Base-by-base conservation (phyloP, 2,797 vertebrate species). In the Lophotriccus pileatus region DNA sequence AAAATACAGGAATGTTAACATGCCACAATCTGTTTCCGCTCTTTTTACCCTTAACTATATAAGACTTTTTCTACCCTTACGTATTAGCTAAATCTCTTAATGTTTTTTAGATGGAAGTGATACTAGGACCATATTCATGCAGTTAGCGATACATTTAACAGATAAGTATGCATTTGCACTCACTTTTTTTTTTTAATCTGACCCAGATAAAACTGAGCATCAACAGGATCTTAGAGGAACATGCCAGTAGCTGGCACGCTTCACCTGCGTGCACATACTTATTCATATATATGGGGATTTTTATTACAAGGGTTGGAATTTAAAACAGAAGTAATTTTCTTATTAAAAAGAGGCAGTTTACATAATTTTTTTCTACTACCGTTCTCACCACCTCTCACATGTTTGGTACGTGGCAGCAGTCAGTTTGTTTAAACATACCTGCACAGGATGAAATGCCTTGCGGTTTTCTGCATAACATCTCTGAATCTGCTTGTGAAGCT, bases 401-500 rank as follows among this genome's bases (percentile, higher is more conserved):
- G 41, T 63, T 53, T 58, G 39, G 18, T 19, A 60, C 7, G 6
- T 6, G 10, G 69, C 24, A 75, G 11, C 6, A 43, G 55, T 41
- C 27, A 47, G 41, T 19, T 44, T 64, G 82, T 23, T 73, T 23
- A 70, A 20, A 93, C 97, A 73, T 78, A 99, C 99, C 98, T 99
- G 99, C 50, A 99, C 99, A 12, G 99, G 99, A 94, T 98, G 98
- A 23, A 95, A 77, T 2, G 99, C 98, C 72, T 99, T 98, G 84
- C 99, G 98, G 96, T 99, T 99, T 97, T 99, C 99, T 60, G 99
- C 98, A 0, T 99, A 99, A 94, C 99, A 99, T 68, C 99, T 98
- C 96, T 99, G 99, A 97, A 99, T 99, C 97, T 99, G 99, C 95
- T 99, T 99, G 97, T 99, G 99, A 84, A 99, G 99, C 96, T 99